Base-by-base conservation (phyloP, 1,140 invertebrate species). In the Hyphantria cunea region DNA sequence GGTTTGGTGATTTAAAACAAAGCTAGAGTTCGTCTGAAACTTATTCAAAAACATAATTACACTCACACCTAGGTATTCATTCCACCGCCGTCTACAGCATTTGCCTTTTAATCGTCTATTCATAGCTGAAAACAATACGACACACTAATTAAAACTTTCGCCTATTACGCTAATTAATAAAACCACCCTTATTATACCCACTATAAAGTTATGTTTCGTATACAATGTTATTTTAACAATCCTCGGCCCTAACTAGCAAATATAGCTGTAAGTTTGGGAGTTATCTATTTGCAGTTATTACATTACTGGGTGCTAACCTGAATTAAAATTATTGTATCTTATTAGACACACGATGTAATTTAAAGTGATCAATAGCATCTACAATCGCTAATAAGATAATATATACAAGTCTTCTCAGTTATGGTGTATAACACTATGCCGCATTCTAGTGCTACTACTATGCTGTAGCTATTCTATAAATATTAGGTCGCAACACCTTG, bases 61-160 rank as follows among this genome's bases (percentile, higher is more conserved):
- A 2, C 34, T 25, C 17, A 25, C 5, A 25, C 9, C 41, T n/a
- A 25, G 11, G 13, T 44, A 44, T 44, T 9, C 9, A 44, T 44
- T 44, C 12, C 12, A n/a, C n/a, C n/a, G 12, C n/a, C 41, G 41
- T 44, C 41, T 13, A 13, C 41, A 3, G 8, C 7, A 9, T n/a
- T 44, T n/a, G n/a, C 41, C n/a, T 13, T 44, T 44, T 44, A 44
- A 44, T 44, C 41, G n/a, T 44, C 41, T 44, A 44, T 44, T 44
- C 41, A 44, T 44, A 44, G 3, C 12, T 44, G 41, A 44, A 12
- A 44, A 44, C 41, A 44, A 44, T 44, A 44, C 41, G 12, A n/a
- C 41, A 13, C 41, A 44, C 41, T 12, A 44, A 44, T 44, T 44
- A 44, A 44, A 44, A 44, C 9, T 44, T 44, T 44, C 41, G 13